Percentiles rank a stretch among this genome's conserved stretches.
These are phyloP conservation scores for Etheostoma perlongum DNA, from an alignment of 2,797 vertebrate species.

Conservation along the genomic window DNA sequence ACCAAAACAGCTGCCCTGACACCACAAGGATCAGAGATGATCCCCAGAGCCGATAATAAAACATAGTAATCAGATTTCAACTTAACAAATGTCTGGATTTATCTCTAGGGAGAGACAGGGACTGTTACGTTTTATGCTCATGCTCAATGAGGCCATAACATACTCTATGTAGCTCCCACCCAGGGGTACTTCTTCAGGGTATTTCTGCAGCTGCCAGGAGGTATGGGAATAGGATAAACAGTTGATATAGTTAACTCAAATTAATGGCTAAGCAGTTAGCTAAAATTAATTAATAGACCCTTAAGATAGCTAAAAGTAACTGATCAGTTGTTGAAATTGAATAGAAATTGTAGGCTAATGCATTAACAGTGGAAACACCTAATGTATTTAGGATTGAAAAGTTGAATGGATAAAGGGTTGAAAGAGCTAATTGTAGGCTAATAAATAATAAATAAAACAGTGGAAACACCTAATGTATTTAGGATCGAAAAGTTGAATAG, in stretches of 20 bases:
- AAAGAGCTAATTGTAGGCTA: neutral
- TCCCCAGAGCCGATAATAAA: constrained; percentile 74
- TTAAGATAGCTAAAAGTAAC: too few species aligned
- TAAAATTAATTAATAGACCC: too few species aligned
- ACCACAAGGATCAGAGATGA: constrained; percentile 69
- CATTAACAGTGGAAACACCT: too few species aligned
- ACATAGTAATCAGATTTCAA: constrained; percentile 76
- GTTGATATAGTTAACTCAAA: neutral
- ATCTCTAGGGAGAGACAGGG: constrained; percentile 25
- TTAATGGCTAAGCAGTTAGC: too few species aligned
- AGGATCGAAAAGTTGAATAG: too few species aligned
- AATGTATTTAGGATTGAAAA: too few species aligned
- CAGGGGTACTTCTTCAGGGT: neutral
- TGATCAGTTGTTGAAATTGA: too few species aligned
- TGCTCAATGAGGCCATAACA: constrained; percentile 11
- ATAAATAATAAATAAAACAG: neutral
- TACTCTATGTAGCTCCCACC: neutral
- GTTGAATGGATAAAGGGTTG: neutral
- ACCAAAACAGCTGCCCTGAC: constrained; percentile 70
- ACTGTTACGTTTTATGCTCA: constrained; percentile 15
- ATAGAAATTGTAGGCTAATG: too few species aligned
- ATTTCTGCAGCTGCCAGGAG: neutral
- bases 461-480: too few species aligned
- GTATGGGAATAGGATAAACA: neutral
- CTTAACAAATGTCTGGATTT: constrained; percentile 67